Conservation (phyloP, 2,888 invertebrate genomes). For the Phanerotoma sp. region DNA sequence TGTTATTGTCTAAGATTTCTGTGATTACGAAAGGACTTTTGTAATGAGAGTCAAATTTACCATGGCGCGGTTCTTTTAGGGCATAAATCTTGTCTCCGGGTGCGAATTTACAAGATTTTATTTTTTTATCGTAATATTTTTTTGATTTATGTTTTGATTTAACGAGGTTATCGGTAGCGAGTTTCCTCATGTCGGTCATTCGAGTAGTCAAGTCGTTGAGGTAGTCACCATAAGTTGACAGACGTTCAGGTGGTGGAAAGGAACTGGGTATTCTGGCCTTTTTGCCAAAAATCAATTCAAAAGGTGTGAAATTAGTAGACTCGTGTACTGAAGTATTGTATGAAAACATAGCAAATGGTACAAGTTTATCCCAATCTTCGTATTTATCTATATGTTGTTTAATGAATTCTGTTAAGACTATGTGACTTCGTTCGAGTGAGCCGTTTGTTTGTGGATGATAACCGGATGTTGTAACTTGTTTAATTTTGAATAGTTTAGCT, state of each 20-base stretch:
- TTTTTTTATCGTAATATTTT: conserved; percentile 12
- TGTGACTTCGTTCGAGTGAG: conserved; percentile 28
- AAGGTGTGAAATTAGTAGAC: conserved; percentile 23
- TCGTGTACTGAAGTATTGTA: conserved; percentile 26
- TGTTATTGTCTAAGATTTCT: conserved; percentile 6
- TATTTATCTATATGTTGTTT: no score
- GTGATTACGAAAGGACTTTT: conserved; percentile 11
- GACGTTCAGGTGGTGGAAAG: conserved; percentile 11
- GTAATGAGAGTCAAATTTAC: conserved; percentile 18
- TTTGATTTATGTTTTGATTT: conserved; percentile 15
- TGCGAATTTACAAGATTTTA: background rate
- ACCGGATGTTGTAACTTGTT: no score
- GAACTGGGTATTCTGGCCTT: conserved; percentile 14
- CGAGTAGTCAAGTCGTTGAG: background rate
- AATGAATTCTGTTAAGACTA: conserved; percentile 23
- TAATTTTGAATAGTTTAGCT: background rate
- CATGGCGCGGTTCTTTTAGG: conserved; percentile 12
- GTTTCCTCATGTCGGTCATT: conserved; percentile 4
- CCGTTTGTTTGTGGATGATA: no score
- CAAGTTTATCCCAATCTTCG: no score
- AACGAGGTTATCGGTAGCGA: conserved; percentile 5
- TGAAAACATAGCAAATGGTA: no score
- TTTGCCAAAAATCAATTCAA: conserved; percentile 23
- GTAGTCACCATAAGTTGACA: conserved; percentile 14
- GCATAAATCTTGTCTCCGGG: conserved; percentile 11